Base-by-base conservation (phyloP, 1,140 invertebrate species). In the Cyclina sinensis region DNA sequence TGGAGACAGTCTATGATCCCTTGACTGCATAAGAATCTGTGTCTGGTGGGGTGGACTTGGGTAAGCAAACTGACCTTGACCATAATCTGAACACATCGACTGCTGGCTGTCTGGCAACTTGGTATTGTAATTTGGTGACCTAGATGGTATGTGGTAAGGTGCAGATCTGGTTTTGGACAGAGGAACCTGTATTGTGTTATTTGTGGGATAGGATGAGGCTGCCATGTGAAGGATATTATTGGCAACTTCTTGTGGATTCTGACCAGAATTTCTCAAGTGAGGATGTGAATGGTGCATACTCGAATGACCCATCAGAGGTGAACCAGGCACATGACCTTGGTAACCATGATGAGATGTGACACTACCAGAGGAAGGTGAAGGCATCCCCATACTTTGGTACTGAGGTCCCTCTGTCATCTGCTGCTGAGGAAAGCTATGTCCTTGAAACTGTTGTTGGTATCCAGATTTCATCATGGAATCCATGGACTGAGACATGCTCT, bases 211-310 rank as follows among this genome's bases (percentile, higher is more conserved):
- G 4, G 91, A 87, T 24, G 92, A 90, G 27, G 94, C 89, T 70
- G 93, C 93, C 93, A 95, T 94, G 51, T 95, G 94, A 30, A 95
- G 88, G 54, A 95, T 95, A 65, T 92, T 94, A 80, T 95, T 94
- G 43, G 94, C 94, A n/a, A 95, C 93, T 81, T 94, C 92, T 86
- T 95, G 94, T 76, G 94, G 94, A 87, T 91, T 94, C 62, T 94
- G 91, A 37, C 59, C 74, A 46, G 76, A 35, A 70, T 82, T 84
- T 79, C 90, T 73, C 46, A 90, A 78, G 35, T 90, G 74, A 18
- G 81, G 82, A 78, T 90, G 87, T 57, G 89, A 68, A 21, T 87
- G 74, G 12, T 43, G 85, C 39, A 87, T 80, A 21, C 43, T 54
- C 9, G 74, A 32, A 16, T 79, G 85, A 21, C 54, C 62, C 39